Conservation (phyloP, 1,140 invertebrate genomes). For the Trichoplusia ni region DNA sequence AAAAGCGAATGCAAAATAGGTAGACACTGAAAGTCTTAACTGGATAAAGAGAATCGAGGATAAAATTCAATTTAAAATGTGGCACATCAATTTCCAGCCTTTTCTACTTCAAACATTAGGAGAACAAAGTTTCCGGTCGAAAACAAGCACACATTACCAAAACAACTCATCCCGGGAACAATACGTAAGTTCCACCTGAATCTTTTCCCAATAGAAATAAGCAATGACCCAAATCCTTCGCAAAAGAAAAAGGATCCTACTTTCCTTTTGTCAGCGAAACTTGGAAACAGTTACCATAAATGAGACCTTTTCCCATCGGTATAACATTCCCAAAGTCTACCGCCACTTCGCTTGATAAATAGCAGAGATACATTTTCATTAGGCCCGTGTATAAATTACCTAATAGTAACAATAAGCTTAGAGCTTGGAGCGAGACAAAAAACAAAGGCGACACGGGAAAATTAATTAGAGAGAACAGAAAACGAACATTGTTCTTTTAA, state of each 20-base stretch:
- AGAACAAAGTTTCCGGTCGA: background rate
- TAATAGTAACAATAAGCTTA: slow-evolving; percentile 63
- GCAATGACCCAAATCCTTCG: slow-evolving; percentile 38
- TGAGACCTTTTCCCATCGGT: slow-evolving; percentile 32
- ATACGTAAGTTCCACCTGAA: slow-evolving; percentile 21
- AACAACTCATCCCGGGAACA: slow-evolving; percentile 24
- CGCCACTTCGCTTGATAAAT: slow-evolving; percentile 54
- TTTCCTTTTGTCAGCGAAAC: slow-evolving; percentile 43
- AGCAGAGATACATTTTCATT: slow-evolving; percentile 62
- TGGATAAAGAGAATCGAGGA: no score
- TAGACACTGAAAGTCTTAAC: no score
- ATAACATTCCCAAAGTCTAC: slow-evolving; percentile 28
- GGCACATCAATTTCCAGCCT: no score
- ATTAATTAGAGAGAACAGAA: slow-evolving; percentile 21
- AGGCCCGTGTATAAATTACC: slow-evolving; percentile 55
- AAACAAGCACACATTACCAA: background rate
- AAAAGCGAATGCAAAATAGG: background rate
- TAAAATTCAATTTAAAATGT: no score
- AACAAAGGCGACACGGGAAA: slow-evolving; percentile 16
- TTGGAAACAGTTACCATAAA: slow-evolving; percentile 33
- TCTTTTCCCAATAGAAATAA: slow-evolving; percentile 34
- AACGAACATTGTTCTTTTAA: slow-evolving; percentile 13
- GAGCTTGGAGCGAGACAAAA: slow-evolving; percentile 16
- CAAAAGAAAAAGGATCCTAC: slow-evolving; percentile 25
- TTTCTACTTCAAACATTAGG: no score